Evolutionary conservation across 2,888 invertebrate genomes (phyloP).

Genomic region (Athalia rosae): DNA sequence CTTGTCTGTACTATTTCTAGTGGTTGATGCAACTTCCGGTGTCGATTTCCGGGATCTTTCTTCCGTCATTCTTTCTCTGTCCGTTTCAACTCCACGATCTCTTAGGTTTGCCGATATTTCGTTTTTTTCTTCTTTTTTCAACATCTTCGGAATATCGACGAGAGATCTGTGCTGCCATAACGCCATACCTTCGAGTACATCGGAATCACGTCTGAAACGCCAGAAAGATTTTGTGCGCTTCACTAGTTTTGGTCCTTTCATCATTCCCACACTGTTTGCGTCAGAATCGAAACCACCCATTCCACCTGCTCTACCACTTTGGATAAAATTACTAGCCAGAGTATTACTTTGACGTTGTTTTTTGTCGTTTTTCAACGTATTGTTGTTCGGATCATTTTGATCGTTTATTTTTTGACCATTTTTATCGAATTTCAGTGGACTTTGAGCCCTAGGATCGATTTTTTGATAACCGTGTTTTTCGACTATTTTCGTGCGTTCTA

Average conservation of each 20-base stretch:
- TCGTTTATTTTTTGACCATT: slow-evolving; percentile 54
- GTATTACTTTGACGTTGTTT: slow-evolving; percentile 74
- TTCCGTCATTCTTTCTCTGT: slow-evolving; percentile 59
- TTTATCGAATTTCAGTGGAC: slow-evolving; percentile 49
- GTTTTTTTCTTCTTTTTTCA: slow-evolving; percentile 70
- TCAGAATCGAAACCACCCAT: not conserved
- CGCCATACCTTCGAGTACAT: slow-evolving; percentile 90
- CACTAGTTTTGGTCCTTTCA: slow-evolving; percentile 75
- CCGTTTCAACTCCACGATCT: slow-evolving; percentile 65
- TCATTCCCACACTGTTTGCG: slow-evolving; percentile 75
- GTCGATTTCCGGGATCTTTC: slow-evolving; percentile 72
- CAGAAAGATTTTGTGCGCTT: slow-evolving; percentile 91
- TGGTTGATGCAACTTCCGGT: slow-evolving; percentile 59
- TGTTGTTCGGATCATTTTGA: slow-evolving; percentile 68
- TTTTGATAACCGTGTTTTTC: slow-evolving; percentile 55
- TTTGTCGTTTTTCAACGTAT: slow-evolving; percentile 69
- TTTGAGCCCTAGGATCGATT: slow-evolving; percentile 52
- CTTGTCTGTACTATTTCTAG: slow-evolving; percentile 51
- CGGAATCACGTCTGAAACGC: slow-evolving; percentile 85
- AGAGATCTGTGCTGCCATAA: slow-evolving; percentile 90
- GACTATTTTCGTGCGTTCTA: slow-evolving; percentile 67
- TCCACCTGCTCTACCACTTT: slow-evolving; percentile 56
- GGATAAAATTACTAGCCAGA: slow-evolving; percentile 61
- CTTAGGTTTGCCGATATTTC: not conserved
- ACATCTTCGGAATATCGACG: slow-evolving; percentile 82